Evolutionary conservation across 2,797 vertebrate species (phyloP).

Genomic region (Allobates femoralis): DNA sequence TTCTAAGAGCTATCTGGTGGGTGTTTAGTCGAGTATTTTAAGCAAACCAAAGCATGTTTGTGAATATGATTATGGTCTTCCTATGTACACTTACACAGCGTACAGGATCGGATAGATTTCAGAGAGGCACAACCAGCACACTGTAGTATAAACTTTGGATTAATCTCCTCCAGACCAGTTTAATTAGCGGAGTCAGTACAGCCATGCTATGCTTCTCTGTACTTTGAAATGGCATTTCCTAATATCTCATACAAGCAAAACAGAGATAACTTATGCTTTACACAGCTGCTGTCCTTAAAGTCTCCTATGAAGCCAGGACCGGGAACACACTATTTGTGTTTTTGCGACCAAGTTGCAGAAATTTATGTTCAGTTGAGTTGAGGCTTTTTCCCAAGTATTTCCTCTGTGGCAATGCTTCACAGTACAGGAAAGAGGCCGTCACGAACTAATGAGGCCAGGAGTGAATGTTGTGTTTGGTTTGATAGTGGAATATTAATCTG

Average conservation of each 20-base stretch:
- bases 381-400: slow-evolving; percentile 62
- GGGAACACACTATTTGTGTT: slow-evolving; percentile 56
- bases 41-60: slow-evolving; percentile 26
- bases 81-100: slow-evolving; percentile 16
- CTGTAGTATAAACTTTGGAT: slow-evolving; percentile 35
- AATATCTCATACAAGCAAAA: slow-evolving; percentile 41
- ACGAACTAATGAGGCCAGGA: slow-evolving; percentile 50
- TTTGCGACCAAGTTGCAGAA: slow-evolving; percentile 57
- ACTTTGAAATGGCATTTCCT: slow-evolving; percentile 50
- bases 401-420: slow-evolving; percentile 58
- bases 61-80: slow-evolving; percentile 35
- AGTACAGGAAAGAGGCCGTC: slow-evolving; percentile 60
- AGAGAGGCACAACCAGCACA: slow-evolving; percentile 36
- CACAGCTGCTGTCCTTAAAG: slow-evolving; percentile 61
- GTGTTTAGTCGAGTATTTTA: neutral
- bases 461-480: slow-evolving; percentile 53
- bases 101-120: slow-evolving; percentile 27
- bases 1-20: neutral
- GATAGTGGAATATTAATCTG: slow-evolving; percentile 54
- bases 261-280: slow-evolving; percentile 55
- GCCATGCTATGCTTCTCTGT: slow-evolving; percentile 37
- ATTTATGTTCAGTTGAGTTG: slow-evolving; percentile 60
- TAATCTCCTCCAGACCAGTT: slow-evolving; percentile 44
- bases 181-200: slow-evolving; percentile 47
- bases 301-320: slow-evolving; percentile 45